Conservation (phyloP, 2,113 vertebrate species). For the Rhinoptilus africanus region DNA sequence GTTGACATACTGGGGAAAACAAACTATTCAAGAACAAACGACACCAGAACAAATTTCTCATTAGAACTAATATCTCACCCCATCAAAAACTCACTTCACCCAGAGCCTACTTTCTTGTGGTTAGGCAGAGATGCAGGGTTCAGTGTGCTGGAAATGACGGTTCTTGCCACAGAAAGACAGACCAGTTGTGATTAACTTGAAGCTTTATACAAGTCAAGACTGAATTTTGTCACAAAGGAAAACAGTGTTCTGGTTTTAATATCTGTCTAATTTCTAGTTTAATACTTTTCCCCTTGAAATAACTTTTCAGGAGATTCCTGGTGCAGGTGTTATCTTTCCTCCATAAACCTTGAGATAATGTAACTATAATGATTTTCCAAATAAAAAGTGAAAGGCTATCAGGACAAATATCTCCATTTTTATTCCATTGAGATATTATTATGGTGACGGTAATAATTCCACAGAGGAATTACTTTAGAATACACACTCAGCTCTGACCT, state of each 20-base stretch:
- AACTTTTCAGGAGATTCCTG: constrained; percentile 39
- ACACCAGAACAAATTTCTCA: not conserved
- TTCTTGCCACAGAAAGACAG: not conserved
- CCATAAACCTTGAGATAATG: constrained; percentile 32
- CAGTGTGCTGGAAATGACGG: not conserved
- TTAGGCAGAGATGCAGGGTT: not conserved
- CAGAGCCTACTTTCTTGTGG: not conserved
- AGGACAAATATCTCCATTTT: constrained; percentile 77
- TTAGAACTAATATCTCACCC: not conserved
- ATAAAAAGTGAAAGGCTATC: constrained; percentile 74
- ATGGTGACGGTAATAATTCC: constrained; percentile 79
- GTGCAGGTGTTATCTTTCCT: constrained; percentile 23
- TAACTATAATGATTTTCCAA: constrained; percentile 73
- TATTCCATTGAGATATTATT: constrained; percentile 70
- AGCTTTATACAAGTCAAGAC: not conserved
- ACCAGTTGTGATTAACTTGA: not conserved
- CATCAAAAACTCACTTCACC: not conserved
- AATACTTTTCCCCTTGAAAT: constrained; percentile 51
- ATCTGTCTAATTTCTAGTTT: constrained; percentile 10
- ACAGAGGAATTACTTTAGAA: constrained; percentile 78
- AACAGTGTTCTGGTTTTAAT: not conserved
- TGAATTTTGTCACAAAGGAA: not conserved
- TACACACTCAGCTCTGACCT: constrained; percentile 62
- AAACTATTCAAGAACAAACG: not conserved
- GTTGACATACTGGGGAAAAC: not conserved